Evolutionary conservation across 2,797 vertebrate genomes (phyloP).

Genomic region (Heliangelus exortis): DNA sequence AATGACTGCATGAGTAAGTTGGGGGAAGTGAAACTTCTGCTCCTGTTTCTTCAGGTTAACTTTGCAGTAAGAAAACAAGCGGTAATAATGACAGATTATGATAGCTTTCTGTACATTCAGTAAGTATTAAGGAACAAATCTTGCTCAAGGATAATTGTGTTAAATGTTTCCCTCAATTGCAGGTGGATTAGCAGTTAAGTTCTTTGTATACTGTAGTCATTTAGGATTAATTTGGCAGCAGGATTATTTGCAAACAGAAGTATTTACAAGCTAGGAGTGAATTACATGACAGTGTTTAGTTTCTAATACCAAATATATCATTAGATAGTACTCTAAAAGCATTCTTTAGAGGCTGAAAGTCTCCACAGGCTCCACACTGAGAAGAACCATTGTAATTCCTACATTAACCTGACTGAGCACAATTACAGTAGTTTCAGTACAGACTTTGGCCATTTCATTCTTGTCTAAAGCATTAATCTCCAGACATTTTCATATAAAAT

Average conservation of each 20-base stretch:
- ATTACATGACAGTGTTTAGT: not conserved
- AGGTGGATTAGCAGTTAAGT: not conserved
- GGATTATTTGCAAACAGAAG: not conserved
- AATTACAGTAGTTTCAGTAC: not conserved
- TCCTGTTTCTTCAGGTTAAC: not conserved
- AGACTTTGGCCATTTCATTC: not conserved
- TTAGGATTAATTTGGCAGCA: not conserved
- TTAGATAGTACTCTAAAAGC: not conserved
- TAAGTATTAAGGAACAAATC: not conserved
- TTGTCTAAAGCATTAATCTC: not conserved
- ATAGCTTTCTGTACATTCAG: not conserved
- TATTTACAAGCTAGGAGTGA: not conserved
- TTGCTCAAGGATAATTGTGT: not conserved
- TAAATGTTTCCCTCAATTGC: not conserved
- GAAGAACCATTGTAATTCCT: not conserved
- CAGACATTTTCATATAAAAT: not conserved
- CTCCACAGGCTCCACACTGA: not conserved
- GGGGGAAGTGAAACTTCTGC: conserved; percentile 30
- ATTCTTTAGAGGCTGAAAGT: not conserved
- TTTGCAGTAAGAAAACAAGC: conserved; percentile 15
- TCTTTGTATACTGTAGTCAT: not conserved
- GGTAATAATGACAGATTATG: not conserved
- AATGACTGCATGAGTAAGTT: not conserved
- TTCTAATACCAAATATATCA: not conserved
- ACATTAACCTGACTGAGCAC: not conserved